Evolutionary conservation across 2,888 invertebrate genomes (phyloP).

Genomic region (Microctonus aethiopoides): DNA sequence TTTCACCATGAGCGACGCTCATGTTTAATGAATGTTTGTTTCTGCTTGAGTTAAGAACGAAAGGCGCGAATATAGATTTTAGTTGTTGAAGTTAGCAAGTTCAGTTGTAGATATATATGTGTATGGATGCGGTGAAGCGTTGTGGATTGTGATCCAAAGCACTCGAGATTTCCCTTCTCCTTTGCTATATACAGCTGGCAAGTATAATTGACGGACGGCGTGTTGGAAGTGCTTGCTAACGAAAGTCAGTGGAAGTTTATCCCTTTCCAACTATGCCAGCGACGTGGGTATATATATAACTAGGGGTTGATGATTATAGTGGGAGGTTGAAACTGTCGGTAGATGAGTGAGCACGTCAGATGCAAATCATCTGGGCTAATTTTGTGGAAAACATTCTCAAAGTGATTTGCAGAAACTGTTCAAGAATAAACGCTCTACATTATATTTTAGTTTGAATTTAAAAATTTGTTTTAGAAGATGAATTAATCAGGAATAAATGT

Average conservation of each 20-base stretch:
- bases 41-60: constrained; percentile 15
- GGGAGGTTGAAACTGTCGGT: constrained; percentile 50
- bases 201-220: constrained; percentile 58
- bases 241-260: constrained; percentile 51
- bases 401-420: not conserved
- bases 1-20: not conserved
- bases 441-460: not conserved
- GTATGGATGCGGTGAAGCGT: constrained; percentile 4
- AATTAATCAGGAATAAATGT: no score
- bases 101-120: not conserved
- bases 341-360: constrained; percentile 58
- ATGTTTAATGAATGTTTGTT: constrained; percentile 27
- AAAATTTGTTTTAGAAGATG: not conserved
- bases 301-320: constrained; percentile 1
- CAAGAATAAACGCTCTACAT: not conserved
- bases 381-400: constrained; percentile 55
- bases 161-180: constrained; percentile 23
- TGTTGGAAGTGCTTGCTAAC: constrained; percentile 51
- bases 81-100: constrained; percentile 9
- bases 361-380: constrained; percentile 64
- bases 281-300: constrained; percentile 48
- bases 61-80: constrained; percentile 9
- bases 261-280: constrained; percentile 54
- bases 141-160: constrained; percentile 25
- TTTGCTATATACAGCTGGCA: constrained; percentile 28